phyloP scores from a whole-genome alignment of 2,888 invertebrate genomes.

The Eristalis intricaria region DNA sequence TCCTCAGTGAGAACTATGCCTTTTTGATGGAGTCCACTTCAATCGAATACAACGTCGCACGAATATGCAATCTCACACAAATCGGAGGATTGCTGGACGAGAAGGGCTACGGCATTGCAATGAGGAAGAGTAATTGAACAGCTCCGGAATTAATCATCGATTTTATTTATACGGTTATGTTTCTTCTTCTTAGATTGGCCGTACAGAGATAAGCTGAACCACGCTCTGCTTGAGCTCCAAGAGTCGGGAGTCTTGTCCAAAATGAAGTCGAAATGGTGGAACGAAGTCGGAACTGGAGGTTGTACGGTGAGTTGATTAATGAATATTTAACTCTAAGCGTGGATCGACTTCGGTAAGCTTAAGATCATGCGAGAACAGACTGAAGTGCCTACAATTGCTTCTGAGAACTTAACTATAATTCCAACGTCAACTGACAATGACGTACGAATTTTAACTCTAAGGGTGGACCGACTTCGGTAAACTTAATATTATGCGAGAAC shows the following conservation, averaged over 20 bases:
- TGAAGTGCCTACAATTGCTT: too few species aligned
- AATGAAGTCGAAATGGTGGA: slow-evolving; percentile 95
- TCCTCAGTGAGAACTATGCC: slow-evolving; percentile 83
- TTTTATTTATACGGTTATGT: too few species aligned
- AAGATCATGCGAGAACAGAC: too few species aligned
- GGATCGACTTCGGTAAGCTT: too few species aligned
- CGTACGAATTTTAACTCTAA: too few species aligned
- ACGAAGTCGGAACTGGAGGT: slow-evolving; percentile 89
- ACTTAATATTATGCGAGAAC: too few species aligned
- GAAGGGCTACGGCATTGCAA: slow-evolving; percentile 89
- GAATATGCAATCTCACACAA: slow-evolving; percentile 85
- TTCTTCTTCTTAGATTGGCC: slow-evolving; percentile 77
- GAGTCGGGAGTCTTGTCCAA: slow-evolving; percentile 89
- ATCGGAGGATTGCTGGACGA: slow-evolving; percentile 86
- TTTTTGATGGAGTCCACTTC: slow-evolving; percentile 91
- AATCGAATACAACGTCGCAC: slow-evolving; percentile 87
- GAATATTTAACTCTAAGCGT: too few species aligned
- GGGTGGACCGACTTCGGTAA: too few species aligned
- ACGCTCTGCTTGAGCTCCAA: slow-evolving; percentile 91
- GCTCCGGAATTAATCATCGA: not conserved
- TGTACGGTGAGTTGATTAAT: slow-evolving; percentile 83
- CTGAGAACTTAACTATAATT: too few species aligned
- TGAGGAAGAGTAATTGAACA: slow-evolving; percentile 83
- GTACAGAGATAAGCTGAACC: slow-evolving; percentile 89
- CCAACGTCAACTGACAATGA: too few species aligned